phyloP scores from a whole-genome alignment of 2,888 invertebrate genomes.

The Drosophila aldrichi region DNA sequence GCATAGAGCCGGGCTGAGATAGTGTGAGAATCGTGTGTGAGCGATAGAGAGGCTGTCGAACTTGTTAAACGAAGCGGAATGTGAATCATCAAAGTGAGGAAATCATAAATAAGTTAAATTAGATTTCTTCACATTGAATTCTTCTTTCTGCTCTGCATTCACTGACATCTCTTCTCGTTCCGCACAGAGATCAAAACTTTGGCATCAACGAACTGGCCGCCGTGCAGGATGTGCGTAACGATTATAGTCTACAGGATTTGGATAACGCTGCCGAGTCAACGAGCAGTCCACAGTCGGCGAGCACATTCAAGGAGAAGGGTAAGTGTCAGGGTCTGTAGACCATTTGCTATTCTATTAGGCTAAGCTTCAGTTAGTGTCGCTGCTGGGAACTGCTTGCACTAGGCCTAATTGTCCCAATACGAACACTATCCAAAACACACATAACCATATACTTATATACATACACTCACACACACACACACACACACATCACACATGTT shows the following conservation, averaged over 20 bases:
- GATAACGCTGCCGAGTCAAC: conserved; percentile 80
- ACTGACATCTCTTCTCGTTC: not conserved
- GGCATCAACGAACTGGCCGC: conserved; percentile 87
- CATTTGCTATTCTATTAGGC: conserved; percentile 33
- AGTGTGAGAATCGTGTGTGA: not conserved
- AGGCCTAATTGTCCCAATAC: conserved; percentile 56
- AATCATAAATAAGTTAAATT: not conserved
- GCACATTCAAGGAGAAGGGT: conserved; percentile 89
- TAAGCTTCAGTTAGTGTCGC: conserved; percentile 66
- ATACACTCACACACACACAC: conserved; percentile 16
- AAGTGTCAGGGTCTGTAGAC: conserved; percentile 75
- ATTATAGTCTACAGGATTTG: conserved; percentile 88
- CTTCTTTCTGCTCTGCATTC: not conserved
- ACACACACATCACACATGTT: conserved; percentile 26
- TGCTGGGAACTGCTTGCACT: conserved; percentile 79
- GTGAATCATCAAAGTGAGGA: not conserved
- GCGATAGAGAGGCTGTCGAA: not conserved
- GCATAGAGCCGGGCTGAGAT: not conserved
- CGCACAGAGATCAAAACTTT: conserved; percentile 87
- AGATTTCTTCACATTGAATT: not conserved
- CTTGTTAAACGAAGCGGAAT: not conserved
- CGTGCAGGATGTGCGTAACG: conserved; percentile 86
- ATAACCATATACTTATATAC: conserved; percentile 25
- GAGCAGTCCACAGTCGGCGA: conserved; percentile 85
- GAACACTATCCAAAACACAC: conserved; percentile 15